Evolutionary conservation across 2,888 invertebrate species (phyloP).

Genomic region (Dynastes maya): DNA sequence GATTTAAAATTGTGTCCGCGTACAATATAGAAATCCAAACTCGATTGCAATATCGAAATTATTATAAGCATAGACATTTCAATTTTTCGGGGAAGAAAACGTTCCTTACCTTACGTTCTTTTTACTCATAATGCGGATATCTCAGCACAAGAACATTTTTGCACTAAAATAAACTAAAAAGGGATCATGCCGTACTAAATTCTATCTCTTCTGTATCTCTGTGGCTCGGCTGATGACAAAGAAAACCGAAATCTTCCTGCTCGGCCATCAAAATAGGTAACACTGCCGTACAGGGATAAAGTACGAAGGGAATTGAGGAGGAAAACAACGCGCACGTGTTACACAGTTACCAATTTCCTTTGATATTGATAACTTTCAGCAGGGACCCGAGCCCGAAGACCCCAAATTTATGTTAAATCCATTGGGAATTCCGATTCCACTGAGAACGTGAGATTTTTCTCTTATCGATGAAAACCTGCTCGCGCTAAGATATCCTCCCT

Average conservation of each 20-base stretch:
- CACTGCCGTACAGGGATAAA: constrained; percentile 15
- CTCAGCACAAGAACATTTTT: not conserved
- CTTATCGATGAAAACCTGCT: constrained; percentile 42
- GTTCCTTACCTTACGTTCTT: no score
- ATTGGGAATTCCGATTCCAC: constrained; percentile 46
- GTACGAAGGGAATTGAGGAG: constrained; percentile 9
- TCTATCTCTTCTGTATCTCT: not conserved
- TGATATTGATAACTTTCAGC: constrained; percentile 46
- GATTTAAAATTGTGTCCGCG: no score
- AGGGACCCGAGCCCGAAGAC: constrained; percentile 29
- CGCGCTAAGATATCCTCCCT: constrained; percentile 27
- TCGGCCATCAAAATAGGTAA: constrained; percentile 33
- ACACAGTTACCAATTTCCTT: constrained; percentile 44
- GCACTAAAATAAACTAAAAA: not conserved
- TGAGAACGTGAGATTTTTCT: constrained; percentile 44
- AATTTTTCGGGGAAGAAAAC: no score
- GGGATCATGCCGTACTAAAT: not conserved
- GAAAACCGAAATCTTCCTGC: not conserved
- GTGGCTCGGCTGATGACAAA: not conserved
- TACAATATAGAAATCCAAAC: no score
- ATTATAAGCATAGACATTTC: no score
- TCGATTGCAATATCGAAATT: no score
- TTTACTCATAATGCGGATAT: no score
- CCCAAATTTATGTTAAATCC: constrained; percentile 48
- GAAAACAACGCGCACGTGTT: constrained; percentile 43